These are phyloP conservation scores for Gastrophryne carolinensis DNA, from an alignment of 2,797 vertebrate species.

Conservation along the genomic window DNA sequence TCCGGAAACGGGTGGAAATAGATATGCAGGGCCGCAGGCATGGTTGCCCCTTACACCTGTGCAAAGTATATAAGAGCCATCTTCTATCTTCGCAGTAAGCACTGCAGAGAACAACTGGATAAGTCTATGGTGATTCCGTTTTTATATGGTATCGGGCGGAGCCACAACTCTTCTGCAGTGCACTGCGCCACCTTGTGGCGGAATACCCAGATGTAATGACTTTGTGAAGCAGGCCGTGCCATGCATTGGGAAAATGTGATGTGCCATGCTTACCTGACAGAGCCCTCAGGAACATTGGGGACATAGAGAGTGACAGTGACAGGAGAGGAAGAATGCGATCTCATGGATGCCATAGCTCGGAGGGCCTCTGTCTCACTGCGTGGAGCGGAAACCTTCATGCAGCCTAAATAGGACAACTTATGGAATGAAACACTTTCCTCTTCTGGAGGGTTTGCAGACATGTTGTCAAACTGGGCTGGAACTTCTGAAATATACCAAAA, in stretches of 20 bases:
- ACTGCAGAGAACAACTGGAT: too few relatives aligned
- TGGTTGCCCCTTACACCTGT: too few relatives aligned
- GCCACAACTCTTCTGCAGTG: too few relatives aligned
- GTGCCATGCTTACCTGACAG: conserved; percentile 79
- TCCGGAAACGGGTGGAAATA: too few relatives aligned
- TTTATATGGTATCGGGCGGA: too few relatives aligned
- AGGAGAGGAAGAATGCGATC: conserved; percentile 77
- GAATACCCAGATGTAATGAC: too few relatives aligned
- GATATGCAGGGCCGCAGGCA: too few relatives aligned
- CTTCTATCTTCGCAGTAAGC: too few relatives aligned
- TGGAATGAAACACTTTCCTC: conserved; percentile 95
- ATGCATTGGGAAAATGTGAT: neutral
- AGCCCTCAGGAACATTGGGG: conserved; percentile 89
- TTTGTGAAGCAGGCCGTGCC: neutral
- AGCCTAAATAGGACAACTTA: conserved; percentile 91
- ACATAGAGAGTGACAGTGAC: conserved; percentile 88
- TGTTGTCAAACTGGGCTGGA: conserved; percentile 58
- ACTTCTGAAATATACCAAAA: conserved; percentile 61
- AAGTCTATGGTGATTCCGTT: too few relatives aligned
- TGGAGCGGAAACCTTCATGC: conserved; percentile 90
- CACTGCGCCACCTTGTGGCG: too few relatives aligned
- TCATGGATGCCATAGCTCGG: conserved; percentile 84
- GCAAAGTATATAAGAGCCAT: too few relatives aligned
- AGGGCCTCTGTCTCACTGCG: conserved; percentile 88
- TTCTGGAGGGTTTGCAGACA: conserved; percentile 67